These are phyloP conservation scores for Salvator merianae DNA, from an alignment of 2,113 vertebrate species.

Conservation along the genomic window DNA sequence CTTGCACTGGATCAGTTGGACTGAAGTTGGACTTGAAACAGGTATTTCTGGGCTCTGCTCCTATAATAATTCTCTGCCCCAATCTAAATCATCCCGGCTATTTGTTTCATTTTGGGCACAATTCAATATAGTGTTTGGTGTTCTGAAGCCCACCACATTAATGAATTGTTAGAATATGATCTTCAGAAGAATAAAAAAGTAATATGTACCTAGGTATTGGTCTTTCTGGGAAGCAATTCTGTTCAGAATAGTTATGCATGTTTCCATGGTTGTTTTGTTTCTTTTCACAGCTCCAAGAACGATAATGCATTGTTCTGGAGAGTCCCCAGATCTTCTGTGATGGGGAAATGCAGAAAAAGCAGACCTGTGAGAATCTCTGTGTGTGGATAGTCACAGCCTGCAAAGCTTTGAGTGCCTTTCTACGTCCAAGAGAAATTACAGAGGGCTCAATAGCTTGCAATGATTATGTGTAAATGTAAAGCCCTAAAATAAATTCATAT, in stretches of 20 bases:
- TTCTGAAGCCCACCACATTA: neutral
- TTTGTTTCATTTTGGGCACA: neutral
- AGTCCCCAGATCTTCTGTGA: neutral
- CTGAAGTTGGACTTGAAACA: no score
- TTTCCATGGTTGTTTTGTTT: no score
- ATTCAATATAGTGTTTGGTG: neutral
- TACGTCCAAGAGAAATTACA: neutral
- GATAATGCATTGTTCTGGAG: no score
- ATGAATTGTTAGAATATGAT: neutral
- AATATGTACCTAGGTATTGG: neutral
- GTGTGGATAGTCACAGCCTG: neutral
- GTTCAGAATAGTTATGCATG: no score
- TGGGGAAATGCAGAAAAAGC: neutral
- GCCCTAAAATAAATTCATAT: neutral
- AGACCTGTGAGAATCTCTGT: neutral
- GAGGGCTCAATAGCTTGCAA: neutral
- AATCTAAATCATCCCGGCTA: neutral
- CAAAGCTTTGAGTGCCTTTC: neutral
- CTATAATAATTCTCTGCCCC: neutral
- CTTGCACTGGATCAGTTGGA: no score
- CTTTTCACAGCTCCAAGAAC: neutral
- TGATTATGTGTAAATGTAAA: neutral
- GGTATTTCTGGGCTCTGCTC: no score
- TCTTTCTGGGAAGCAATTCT: neutral
- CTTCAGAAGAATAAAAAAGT: neutral